Evolutionary conservation across 2,113 vertebrate genomes (phyloP), one percentile per base, ranked within the genome.

Genomic region (Nycticorax nycticorax): DNA sequence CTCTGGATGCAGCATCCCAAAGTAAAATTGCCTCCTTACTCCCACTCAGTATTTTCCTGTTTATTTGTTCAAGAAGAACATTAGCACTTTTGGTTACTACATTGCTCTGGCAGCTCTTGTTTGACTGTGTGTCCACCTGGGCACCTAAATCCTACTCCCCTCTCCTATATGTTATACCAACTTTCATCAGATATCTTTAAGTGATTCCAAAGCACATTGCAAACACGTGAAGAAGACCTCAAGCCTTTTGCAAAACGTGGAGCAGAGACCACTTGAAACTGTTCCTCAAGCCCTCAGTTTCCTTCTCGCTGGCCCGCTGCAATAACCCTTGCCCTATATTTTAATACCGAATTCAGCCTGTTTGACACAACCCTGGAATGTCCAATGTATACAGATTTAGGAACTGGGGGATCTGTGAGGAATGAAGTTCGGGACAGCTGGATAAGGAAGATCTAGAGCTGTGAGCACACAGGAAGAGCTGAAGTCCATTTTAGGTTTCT

Each of bases 381-480:
- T 63, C 55, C 88, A 93, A 56, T 95, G 83, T 95, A 94, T 84
- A 92, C 96, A 90, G 78, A 93, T 80, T 80, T 96, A 71, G 85
- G 92, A 95, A 92, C 88, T 86, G 47, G 62, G 74, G 82, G 93
- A 93, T 96, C 82, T 92, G 76, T 88, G 68, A 94, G 93, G 96
- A 94, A 96, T 92, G 88, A 96, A 80, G 85, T 50, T 91, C 72
- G 52, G 75, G 56, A 91, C 85, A 96, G 88, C 41, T 90, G 85
- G 67, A 78, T 79, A 77, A 84, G 64, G 72, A 85, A 92, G 79
- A 77, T 71, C 37, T 91, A 79, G 68, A 86, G 55, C 45, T 71
- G 28, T 57, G 33, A 90, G 80, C n/a, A 67, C n/a, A 47, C 18
- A 83, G 55, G 50, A 93, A 74, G 63, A 6, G 45, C 1, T 62